These are phyloP conservation scores for Penaeus monodon DNA, from an alignment of 2,888 invertebrate genomes.

Conservation along the genomic window DNA sequence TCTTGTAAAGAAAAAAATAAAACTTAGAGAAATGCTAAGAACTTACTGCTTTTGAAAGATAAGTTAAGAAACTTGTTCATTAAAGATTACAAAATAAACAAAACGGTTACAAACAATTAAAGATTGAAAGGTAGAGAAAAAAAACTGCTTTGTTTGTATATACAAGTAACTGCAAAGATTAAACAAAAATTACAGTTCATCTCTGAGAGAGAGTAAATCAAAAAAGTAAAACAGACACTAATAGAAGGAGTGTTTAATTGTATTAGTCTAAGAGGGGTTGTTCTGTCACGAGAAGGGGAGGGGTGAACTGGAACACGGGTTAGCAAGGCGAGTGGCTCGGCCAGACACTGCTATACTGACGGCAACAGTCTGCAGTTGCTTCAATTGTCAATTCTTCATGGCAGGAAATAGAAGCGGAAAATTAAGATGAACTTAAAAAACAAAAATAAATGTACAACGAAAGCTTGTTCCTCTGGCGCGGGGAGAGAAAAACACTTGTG, in stretches of 20 bases:
- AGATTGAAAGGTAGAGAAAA: slow-evolving; percentile 36
- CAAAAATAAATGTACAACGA: not conserved
- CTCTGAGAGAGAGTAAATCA: not conserved
- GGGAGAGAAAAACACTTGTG: too few species aligned
- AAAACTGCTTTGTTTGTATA: slow-evolving; percentile 27
- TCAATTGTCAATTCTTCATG: too few species aligned
- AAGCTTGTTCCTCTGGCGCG: too few species aligned
- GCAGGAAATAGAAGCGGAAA: not conserved
- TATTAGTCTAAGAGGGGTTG: slow-evolving; percentile 6
- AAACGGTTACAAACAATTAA: slow-evolving; percentile 24
- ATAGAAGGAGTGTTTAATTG: slow-evolving; percentile 18
- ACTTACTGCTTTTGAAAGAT: slow-evolving; percentile 26
- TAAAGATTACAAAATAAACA: slow-evolving; percentile 50
- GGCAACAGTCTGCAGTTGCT: too few species aligned
- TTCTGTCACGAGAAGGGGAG: not conserved
- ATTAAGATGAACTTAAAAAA: not conserved
- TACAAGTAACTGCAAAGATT: slow-evolving; percentile 35
- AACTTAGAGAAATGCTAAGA: too few species aligned
- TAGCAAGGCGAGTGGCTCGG: slow-evolving; percentile 7
- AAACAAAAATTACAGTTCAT: slow-evolving; percentile 40
- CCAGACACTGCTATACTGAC: too few species aligned
- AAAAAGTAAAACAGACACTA: slow-evolving; percentile 13
- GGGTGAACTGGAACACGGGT: not conserved
- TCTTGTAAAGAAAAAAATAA: too few species aligned
- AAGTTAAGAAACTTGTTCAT: slow-evolving; percentile 36